Conservation (phyloP, 2,888 invertebrate species). For the Pegoplata infirma region DNA sequence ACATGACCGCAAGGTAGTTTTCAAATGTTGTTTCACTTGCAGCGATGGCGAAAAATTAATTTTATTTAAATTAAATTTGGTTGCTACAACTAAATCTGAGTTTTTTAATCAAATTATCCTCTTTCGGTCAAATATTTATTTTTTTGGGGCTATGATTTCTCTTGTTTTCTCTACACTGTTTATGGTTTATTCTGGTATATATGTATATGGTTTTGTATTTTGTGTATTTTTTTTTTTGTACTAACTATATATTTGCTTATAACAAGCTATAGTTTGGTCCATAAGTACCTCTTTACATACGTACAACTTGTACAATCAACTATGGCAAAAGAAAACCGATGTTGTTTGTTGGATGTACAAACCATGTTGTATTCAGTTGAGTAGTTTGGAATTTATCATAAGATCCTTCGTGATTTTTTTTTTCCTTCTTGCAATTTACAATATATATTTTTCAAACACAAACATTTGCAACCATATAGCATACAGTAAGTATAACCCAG, state of each 20-base stretch:
- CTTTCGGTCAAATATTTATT: no score
- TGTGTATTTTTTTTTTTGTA: background rate
- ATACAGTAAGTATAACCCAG: no score
- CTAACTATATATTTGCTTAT: conserved; percentile 14
- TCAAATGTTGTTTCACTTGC: no score
- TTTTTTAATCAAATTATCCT: no score
- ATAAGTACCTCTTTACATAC: conserved; percentile 34
- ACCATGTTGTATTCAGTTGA: conserved; percentile 57
- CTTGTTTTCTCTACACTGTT: no score
- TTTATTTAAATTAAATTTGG: no score
- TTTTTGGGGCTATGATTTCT: no score
- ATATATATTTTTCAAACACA: conserved; percentile 38
- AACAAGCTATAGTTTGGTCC: conserved; percentile 42
- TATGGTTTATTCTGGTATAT: no score
- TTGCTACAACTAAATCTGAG: no score
- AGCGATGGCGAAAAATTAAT: no score
- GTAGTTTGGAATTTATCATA: conserved; percentile 58
- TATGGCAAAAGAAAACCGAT: conserved; percentile 8
- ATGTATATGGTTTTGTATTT: background rate
- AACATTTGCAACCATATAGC: conserved; percentile 52
- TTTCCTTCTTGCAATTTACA: background rate
- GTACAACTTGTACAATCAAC: background rate
- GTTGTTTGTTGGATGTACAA: conserved; percentile 57
- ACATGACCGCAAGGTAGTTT: no score
- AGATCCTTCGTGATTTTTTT: conserved; percentile 34